phyloP scores from a whole-genome alignment of 2,113 vertebrate species.

The Xyliphius kryptos region DNA sequence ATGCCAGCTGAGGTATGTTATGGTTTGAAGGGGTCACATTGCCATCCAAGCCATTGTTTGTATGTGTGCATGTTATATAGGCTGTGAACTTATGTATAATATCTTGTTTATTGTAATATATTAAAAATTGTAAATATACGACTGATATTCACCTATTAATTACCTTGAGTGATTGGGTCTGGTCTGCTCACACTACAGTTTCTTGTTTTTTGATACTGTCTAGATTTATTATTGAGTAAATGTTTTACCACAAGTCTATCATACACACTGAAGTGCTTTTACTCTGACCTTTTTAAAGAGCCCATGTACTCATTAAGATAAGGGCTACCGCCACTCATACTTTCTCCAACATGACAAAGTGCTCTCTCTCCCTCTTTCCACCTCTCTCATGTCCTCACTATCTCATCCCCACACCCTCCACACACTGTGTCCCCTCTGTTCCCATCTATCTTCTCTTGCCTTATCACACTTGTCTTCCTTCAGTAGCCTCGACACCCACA shows the following conservation, averaged over 20 bases:
- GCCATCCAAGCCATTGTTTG: no score
- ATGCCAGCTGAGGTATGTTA: no score
- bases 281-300: conserved; percentile 64
- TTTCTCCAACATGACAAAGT: conserved; percentile 66
- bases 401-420: conserved; percentile 37
- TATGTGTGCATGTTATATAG: no score
- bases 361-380: conserved; percentile 59
- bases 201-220: not conserved
- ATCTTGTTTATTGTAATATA: no score
- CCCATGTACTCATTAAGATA: conserved; percentile 68
- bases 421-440: conserved; percentile 22
- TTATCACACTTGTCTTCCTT: conserved; percentile 44
- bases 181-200: not conserved
- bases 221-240: no score
- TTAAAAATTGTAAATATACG: no score
- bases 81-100: no score
- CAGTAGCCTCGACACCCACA: conserved; percentile 18
- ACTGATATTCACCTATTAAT: no score
- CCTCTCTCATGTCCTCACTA: conserved; percentile 37
- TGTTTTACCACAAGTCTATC: conserved; percentile 12
- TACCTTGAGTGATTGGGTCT: no score
- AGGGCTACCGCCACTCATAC: conserved; percentile 55
- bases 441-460: conserved; percentile 45
- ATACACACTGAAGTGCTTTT: conserved; percentile 17
- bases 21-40: no score